phyloP scores from a whole-genome alignment of 2,113 vertebrate species.

The Phrynosoma platyrhinos region DNA sequence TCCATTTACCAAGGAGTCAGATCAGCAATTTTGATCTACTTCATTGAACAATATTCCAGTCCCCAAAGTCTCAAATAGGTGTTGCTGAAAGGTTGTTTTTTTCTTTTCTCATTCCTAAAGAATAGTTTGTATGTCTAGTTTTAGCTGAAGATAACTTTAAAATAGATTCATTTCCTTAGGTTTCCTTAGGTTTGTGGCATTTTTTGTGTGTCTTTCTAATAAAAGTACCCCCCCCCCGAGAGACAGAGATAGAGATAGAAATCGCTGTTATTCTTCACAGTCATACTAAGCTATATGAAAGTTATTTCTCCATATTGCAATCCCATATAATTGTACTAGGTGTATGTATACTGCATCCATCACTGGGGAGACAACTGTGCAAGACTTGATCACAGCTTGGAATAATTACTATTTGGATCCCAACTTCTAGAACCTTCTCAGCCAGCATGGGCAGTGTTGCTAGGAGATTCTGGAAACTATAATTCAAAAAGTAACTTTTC shows the following conservation, averaged over 20 bases:
- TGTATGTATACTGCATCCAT: not conserved
- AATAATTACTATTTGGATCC: too few relatives aligned
- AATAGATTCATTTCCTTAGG: not conserved
- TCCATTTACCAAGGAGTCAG: not conserved
- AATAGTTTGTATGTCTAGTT: not conserved
- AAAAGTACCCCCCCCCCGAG: not conserved
- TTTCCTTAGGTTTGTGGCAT: not conserved
- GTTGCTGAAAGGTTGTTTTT: not conserved
- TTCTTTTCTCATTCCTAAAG: not conserved
- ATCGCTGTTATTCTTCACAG: not conserved
- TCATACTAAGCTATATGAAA: not conserved
- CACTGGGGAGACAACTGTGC: not conserved
- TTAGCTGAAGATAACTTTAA: not conserved
- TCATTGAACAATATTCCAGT: not conserved
- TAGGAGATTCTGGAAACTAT: too few relatives aligned
- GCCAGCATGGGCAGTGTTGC: too few relatives aligned
- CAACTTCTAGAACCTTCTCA: too few relatives aligned
- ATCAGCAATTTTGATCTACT: slow-evolving; percentile 8
- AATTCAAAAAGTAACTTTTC: too few relatives aligned
- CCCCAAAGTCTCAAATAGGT: not conserved
- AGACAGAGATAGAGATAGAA: too few relatives aligned
- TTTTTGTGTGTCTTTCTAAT: not conserved
- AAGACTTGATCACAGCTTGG: not conserved
- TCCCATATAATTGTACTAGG: not conserved
- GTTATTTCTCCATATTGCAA: not conserved